Percentiles rank a stretch among this genome's conserved stretches.
Conservation (phyloP, 2,113 vertebrate genomes). For the Vicugna pacos region DNA sequence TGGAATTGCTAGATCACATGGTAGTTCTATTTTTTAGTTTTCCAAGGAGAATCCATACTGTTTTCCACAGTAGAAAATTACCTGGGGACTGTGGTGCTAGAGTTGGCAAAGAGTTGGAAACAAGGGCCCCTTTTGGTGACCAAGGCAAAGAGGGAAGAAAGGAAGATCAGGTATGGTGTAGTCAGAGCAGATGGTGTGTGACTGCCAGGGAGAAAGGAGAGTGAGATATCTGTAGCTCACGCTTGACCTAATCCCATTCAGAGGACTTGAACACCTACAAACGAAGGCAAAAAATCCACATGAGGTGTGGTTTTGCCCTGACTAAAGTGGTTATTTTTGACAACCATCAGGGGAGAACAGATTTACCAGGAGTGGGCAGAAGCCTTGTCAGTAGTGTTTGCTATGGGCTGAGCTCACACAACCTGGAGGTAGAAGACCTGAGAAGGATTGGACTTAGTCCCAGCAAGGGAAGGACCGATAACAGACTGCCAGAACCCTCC, state of each 20-base stretch:
- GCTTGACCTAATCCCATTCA: not conserved
- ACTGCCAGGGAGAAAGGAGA: not conserved
- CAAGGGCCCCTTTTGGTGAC: not conserved
- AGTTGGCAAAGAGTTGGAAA: not conserved
- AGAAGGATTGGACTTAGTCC: not conserved
- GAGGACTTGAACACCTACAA: not conserved
- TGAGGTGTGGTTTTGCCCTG: not conserved
- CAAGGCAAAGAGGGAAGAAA: not conserved
- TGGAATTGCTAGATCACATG: too few relatives aligned
- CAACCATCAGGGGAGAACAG: not conserved
- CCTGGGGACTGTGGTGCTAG: not conserved
- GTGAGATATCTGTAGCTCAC: not conserved
- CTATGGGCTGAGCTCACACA: not conserved
- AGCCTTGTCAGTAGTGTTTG: accelerated
- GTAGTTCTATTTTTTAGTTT: too few relatives aligned
- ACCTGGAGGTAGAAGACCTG: accelerated
- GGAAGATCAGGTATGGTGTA: accelerated
- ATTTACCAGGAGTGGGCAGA: not conserved
- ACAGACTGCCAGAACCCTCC: not conserved
- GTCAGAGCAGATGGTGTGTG: not conserved
- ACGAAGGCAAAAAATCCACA: not conserved
- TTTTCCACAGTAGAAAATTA: not conserved
- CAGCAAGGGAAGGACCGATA: too few relatives aligned
- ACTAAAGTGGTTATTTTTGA: not conserved
- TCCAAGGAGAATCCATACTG: too few relatives aligned